phyloP scores from a whole-genome alignment of 2,113 vertebrate species.

The Salminus brasiliensis region DNA sequence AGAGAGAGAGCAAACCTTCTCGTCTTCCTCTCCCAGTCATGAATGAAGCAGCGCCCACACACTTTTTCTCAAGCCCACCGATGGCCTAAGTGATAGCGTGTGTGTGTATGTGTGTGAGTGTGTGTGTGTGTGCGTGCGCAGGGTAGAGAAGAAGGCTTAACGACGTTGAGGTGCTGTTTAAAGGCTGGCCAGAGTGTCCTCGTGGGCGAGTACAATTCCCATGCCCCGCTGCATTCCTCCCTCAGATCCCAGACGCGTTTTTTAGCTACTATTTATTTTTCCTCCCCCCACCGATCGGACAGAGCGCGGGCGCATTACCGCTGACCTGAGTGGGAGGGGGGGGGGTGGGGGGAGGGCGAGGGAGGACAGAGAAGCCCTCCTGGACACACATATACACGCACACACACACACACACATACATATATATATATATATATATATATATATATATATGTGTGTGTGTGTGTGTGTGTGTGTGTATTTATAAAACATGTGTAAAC shows the following conservation, averaged over 20 bases:
- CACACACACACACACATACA: no score
- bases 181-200: slow-evolving; percentile 83
- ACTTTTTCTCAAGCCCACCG: slow-evolving; percentile 80
- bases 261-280: slow-evolving; percentile 70
- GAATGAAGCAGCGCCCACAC: slow-evolving; percentile 73
- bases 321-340: slow-evolving; percentile 82
- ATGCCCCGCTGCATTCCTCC: slow-evolving; percentile 88
- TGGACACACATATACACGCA: slow-evolving; percentile 58
- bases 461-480: no score
- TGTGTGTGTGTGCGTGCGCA: slow-evolving; percentile 51
- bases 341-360: slow-evolving; percentile 65
- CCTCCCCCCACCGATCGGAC: slow-evolving; percentile 83
- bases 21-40: slow-evolving; percentile 61
- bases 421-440: no score
- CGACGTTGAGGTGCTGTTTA: slow-evolving; percentile 81
- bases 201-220: slow-evolving; percentile 84
- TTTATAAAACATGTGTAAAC: no score
- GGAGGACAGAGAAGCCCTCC: slow-evolving; percentile 75
- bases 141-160: slow-evolving; percentile 49
- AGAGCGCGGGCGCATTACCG: slow-evolving; percentile 87
- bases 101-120: slow-evolving; percentile 58
- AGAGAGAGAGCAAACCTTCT: slow-evolving; percentile 28
- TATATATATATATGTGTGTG: no score
- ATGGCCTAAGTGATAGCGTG: slow-evolving; percentile 80
- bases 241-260: slow-evolving; percentile 81